A percentile compares a stretch with the other conserved stretches of the same genome.
Conservation (phyloP, 2,888 invertebrate genomes). For the Pheosia tremula region DNA sequence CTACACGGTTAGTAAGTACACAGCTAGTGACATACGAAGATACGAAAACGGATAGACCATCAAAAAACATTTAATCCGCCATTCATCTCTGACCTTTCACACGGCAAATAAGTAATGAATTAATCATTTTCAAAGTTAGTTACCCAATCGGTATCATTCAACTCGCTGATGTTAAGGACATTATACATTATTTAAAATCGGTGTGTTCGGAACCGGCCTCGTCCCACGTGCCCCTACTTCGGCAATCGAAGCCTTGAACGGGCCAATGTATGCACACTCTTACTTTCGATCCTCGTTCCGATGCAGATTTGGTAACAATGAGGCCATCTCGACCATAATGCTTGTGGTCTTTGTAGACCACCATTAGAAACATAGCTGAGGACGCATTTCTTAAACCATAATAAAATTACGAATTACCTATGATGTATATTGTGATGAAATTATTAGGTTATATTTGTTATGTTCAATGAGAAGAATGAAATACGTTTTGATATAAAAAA, state of each 20-base stretch:
- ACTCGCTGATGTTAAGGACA: slow-evolving; percentile 37
- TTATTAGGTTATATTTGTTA: too few species aligned
- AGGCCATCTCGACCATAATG: slow-evolving; percentile 43
- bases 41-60: neutral
- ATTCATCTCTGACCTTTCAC: neutral
- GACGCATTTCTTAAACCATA: too few species aligned
- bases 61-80: neutral
- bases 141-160: slow-evolving; percentile 6
- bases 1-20: too few species aligned
- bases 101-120: neutral
- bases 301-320: slow-evolving; percentile 65
- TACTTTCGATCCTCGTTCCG: slow-evolving; percentile 75
- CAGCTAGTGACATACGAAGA: neutral
- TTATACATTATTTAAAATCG: slow-evolving; percentile 28
- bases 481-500: too few species aligned
- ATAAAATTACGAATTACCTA: too few species aligned
- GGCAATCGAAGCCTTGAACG: slow-evolving; percentile 70
- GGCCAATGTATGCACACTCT: slow-evolving; percentile 66
- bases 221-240: slow-evolving; percentile 69
- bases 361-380: too few species aligned
- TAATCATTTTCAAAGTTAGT: neutral
- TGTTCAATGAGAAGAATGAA: too few species aligned
- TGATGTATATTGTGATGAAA: too few species aligned
- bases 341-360: too few species aligned
- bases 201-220: slow-evolving; percentile 46